phyloP scores from a whole-genome alignment of 1,140 invertebrate species.

The Drosophila parabipectinata region DNA sequence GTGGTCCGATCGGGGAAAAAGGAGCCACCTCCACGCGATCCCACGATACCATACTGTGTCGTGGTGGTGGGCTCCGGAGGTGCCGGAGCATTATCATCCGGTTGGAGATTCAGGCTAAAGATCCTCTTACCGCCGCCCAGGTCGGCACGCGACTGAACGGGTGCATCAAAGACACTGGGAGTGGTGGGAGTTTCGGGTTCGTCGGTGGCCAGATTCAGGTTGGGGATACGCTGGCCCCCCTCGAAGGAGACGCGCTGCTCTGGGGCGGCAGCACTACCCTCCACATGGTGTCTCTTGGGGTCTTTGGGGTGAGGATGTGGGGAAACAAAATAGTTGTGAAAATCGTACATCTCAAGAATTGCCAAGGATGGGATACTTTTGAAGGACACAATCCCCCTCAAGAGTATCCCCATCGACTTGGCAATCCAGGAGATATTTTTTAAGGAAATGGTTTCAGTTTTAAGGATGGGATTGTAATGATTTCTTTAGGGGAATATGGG shows the following conservation, averaged over 20 bases:
- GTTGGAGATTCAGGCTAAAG: not conserved
- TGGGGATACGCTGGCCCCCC: not conserved
- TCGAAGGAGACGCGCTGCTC: not conserved
- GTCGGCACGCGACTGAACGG: not conserved
- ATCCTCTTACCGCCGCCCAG: not conserved
- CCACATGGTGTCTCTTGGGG: not conserved
- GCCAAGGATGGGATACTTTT: not conserved
- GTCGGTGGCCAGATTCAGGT: not conserved
- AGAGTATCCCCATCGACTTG: not conserved
- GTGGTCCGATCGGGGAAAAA: too few species aligned
- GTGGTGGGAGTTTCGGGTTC: not conserved
- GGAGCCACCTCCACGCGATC: too few species aligned
- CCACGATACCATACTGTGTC: too few species aligned
- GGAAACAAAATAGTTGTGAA: conserved; percentile 13
- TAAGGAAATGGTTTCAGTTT: not conserved
- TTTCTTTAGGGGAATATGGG: not conserved
- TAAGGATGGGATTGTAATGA: too few species aligned
- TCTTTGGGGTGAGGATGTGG: not conserved
- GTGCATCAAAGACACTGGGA: not conserved
- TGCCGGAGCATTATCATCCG: not conserved
- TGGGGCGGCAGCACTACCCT: not conserved
- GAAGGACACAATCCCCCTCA: not conserved
- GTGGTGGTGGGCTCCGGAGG: too few species aligned
- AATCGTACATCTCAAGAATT: not conserved
- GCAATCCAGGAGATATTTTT: not conserved